Base-by-base conservation (phyloP, 2,113 vertebrate species). In the Pelecanus crispus region DNA sequence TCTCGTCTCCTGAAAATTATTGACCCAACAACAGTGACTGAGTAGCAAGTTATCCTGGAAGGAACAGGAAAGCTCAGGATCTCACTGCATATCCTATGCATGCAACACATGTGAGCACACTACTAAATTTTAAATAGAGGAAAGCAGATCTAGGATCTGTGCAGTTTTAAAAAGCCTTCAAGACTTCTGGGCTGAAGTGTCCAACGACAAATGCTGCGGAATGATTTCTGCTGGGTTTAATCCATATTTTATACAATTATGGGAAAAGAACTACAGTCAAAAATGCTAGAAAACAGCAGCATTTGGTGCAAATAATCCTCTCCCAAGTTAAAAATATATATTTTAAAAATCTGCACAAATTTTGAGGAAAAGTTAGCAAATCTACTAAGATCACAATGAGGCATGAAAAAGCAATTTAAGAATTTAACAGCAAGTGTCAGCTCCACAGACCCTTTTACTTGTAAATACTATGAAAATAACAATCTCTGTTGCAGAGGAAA, bases 401-500 rank as follows among this genome's bases (percentile, higher is more conserved):
- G 85, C 72, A 88, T 82, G 34, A 79, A 74, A 97, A 93, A 73
- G 58, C 19, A 86, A 93, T 84, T 89, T 49, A 95, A 94, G 70
- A 89, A 73, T 93, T 94, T 89, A 94, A 86, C 9, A 83, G 61
- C 47, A 92, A 63, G 10, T n/a, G 62, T 91, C 47, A 89, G 14
- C 56, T 94, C 29, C 77, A 65, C 63, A 91, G 95, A 87, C 29
- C 19, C 22, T 52, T 79, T 38, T 44, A 87, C 38, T 32, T 70
- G 17, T 22, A 68, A 6, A 29, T 44, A 42, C 45, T 82, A 68
- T 4, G 44, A 85, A 96, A 95, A 86, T 29, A 72, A 62, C 73
- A 68, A n/a, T 25, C 11, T 4, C 32, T 88, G 62, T 79, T 93
- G 93, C 90, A 77, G 80, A 92, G 55, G 44, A 89, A 88, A 94